Percentiles rank a stretch among this genome's conserved stretches.
Conservation (phyloP, 2,113 vertebrate genomes). For the Lagopus leucura region DNA sequence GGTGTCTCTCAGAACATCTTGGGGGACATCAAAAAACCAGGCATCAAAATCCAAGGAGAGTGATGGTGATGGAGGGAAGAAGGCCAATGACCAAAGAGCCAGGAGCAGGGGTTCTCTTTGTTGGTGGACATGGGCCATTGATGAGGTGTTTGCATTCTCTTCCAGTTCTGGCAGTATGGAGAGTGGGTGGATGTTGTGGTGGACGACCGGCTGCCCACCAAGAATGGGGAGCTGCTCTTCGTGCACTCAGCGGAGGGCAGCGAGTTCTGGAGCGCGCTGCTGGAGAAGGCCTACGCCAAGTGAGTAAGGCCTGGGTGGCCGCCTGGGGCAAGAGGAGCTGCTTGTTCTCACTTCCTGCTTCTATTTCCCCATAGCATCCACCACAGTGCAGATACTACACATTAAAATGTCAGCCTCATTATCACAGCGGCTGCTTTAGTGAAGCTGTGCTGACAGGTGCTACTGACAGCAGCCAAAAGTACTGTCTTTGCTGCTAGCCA, state of each 20-base stretch:
- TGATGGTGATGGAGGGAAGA: not conserved
- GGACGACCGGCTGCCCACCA: conserved; percentile 91
- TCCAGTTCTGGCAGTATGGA: conserved; percentile 94
- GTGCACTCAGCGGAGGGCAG: conserved; percentile 88
- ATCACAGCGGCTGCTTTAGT: not conserved
- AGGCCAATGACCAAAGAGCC: not conserved
- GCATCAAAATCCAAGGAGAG: not conserved
- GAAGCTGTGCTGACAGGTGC: not conserved
- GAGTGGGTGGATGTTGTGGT: conserved; percentile 96
- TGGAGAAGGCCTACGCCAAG: conserved; percentile 98
- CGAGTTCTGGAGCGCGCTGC: conserved; percentile 93
- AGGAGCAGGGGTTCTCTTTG: not conserved
- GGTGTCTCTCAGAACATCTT: not conserved
- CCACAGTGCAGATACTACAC: rapidly evolving
- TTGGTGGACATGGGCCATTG: rapidly evolving
- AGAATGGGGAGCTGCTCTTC: conserved; percentile 88
- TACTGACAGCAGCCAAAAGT: not conserved
- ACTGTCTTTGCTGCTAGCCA: not conserved
- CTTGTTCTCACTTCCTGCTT: not conserved
- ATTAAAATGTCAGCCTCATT: not conserved
- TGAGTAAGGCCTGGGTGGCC: conserved; percentile 67
- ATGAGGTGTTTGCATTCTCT: not conserved
- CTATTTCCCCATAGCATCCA: not conserved
- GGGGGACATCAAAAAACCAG: not conserved
- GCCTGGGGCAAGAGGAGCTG: not conserved